Conservation (phyloP, 2,113 vertebrate species). For the Cichladusa arquata region DNA sequence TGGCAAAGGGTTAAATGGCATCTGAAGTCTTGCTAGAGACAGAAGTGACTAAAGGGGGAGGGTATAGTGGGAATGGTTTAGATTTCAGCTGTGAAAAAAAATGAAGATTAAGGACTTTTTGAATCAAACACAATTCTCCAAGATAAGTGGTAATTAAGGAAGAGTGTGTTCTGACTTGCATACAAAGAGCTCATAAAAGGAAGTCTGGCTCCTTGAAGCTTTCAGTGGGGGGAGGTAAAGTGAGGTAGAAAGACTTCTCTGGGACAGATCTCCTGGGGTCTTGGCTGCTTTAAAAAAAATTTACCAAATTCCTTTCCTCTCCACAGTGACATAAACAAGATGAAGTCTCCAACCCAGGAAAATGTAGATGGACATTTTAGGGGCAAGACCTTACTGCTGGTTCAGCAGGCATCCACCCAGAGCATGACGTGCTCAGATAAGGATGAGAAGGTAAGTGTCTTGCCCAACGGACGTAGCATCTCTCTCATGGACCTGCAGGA, state of each 20-base stretch:
- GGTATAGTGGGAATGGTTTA: not conserved
- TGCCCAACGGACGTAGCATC: conserved; percentile 87
- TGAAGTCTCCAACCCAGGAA: conserved; percentile 81
- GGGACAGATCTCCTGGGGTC: not conserved
- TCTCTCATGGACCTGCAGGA: conserved; percentile 96
- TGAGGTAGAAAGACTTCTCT: conserved; percentile 20
- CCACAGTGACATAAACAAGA: conserved; percentile 80
- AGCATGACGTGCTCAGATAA: conserved; percentile 84
- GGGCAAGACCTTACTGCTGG: conserved; percentile 79
- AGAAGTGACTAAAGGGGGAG: not conserved
- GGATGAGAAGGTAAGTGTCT: conserved; percentile 78
- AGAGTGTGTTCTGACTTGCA: conserved; percentile 43
- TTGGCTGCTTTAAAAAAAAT: conserved; percentile 16
- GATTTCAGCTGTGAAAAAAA: not conserved
- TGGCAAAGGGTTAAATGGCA: not conserved
- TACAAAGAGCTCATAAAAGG: conserved; percentile 17
- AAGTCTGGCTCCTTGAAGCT: conserved; percentile 28
- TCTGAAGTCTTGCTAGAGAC: not conserved
- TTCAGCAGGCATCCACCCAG: conserved; percentile 81
- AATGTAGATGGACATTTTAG: conserved; percentile 74
- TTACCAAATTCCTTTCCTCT: conserved; percentile 29
- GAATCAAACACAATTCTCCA: not conserved
- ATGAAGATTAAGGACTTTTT: not conserved
- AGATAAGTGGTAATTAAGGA: conserved; percentile 39
- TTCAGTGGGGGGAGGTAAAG: not conserved